Conservation (phyloP, 2,113 vertebrate species). For the Proteles cristata region DNA sequence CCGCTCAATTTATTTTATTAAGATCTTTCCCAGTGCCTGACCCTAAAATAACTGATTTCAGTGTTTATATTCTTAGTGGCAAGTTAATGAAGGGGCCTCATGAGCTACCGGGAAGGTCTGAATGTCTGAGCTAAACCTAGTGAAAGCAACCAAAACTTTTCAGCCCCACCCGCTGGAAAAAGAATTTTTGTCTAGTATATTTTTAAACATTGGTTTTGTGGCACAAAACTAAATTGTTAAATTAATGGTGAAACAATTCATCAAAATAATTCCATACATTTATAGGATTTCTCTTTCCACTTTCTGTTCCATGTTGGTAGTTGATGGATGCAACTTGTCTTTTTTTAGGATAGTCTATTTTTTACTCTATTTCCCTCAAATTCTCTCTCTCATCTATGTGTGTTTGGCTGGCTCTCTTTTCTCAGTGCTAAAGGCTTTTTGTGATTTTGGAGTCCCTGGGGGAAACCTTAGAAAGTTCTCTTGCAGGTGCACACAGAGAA, state of each 20-base stretch:
- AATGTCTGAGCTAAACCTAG: slow-evolving; percentile 46
- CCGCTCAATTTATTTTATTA: slow-evolving; percentile 74
- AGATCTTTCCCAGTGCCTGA: slow-evolving; percentile 72
- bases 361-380: not conserved
- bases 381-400: not conserved
- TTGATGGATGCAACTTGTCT: not conserved
- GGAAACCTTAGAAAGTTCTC: not conserved
- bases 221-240: not conserved
- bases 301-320: not conserved
- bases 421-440: not conserved
- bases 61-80: slow-evolving; percentile 71
- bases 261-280: slow-evolving; percentile 56
- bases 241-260: slow-evolving; percentile 16
- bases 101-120: not conserved
- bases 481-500: not conserved
- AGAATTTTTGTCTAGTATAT: not conserved
- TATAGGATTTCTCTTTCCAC: not conserved
- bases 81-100: slow-evolving; percentile 68
- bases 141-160: not conserved
- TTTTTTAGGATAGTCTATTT: not conserved
- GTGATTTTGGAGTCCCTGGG: not conserved
- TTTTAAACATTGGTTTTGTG: slow-evolving; percentile 1
- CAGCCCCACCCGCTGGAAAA: too few relatives aligned
- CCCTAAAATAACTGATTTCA: slow-evolving; percentile 68
- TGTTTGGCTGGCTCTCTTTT: not conserved